These are phyloP conservation scores for Yponomeuta sedellus DNA, from an alignment of 2,888 invertebrate genomes.

Conservation along the genomic window DNA sequence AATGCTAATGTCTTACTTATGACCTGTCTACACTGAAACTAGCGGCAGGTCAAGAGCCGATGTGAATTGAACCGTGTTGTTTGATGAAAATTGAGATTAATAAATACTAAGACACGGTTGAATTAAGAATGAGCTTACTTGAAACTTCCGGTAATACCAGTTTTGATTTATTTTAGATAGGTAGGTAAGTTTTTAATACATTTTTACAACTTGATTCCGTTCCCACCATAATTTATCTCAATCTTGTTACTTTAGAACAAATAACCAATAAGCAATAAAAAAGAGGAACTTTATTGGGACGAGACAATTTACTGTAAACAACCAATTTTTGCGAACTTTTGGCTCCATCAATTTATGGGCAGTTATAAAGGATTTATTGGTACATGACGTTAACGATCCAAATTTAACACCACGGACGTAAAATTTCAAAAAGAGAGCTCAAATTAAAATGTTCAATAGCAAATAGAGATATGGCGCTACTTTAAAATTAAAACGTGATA, in stretches of 20 bases:
- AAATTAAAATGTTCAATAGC: neutral
- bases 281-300: conserved; percentile 3
- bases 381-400: conserved; percentile 32
- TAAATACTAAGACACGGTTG: neutral
- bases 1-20: neutral
- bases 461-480: neutral
- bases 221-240: neutral
- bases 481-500: neutral
- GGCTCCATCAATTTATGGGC: conserved; percentile 58
- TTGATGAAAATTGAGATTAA: neutral
- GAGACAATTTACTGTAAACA: conserved; percentile 7
- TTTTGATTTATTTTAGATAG: neutral
- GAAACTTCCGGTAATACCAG: neutral
- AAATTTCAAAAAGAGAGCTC: neutral
- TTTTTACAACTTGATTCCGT: neutral
- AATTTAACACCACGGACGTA: neutral
- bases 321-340: conserved; percentile 36
- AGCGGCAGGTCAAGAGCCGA: neutral
- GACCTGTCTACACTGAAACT: neutral
- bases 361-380: conserved; percentile 57
- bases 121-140: neutral
- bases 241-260: neutral
- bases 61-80: neutral
- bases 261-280: neutral
- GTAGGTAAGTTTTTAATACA: neutral